Conservation (phyloP, 1,140 invertebrate species). For the Lordiphosa mommai region DNA sequence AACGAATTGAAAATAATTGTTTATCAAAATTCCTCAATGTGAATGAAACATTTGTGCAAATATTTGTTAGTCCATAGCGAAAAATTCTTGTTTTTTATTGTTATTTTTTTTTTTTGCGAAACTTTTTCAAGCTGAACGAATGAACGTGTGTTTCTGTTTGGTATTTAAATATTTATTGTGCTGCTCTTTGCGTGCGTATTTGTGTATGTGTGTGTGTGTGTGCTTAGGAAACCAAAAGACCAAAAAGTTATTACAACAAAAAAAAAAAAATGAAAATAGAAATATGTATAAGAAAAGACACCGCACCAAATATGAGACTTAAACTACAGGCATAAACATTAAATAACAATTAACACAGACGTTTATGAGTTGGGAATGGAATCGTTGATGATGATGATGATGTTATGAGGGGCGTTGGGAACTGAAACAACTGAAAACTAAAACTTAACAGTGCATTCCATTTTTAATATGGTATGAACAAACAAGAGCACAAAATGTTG, state of each 20-base stretch:
- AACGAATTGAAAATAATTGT: constrained; percentile 30
- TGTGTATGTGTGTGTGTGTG: constrained; percentile 28
- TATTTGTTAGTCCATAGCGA: constrained; percentile 56
- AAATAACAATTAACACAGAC: constrained; percentile 60
- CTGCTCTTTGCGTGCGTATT: constrained; percentile 16
- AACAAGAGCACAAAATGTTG: neutral
- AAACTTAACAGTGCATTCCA: no score
- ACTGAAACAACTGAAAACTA: neutral
- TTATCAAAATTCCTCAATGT: constrained; percentile 34
- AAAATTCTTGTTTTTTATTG: constrained; percentile 20
- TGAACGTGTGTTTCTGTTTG: constrained; percentile 13
- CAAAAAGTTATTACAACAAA: constrained; percentile 10
- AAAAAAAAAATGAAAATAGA: constrained; percentile 15
- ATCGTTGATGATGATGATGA: constrained; percentile 5
- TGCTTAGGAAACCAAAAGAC: constrained; percentile 22
- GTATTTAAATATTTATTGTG: constrained; percentile 11
- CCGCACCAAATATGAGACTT: constrained; percentile 43
- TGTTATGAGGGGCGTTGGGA: constrained; percentile 10
- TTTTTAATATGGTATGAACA: no score
- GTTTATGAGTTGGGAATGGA: constrained; percentile 18
- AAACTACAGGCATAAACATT: constrained; percentile 54
- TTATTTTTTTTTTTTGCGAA: constrained; percentile 10
- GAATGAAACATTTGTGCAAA: constrained; percentile 68
- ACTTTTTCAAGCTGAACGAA: constrained; percentile 63
- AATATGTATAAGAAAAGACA: constrained; percentile 29